Evolutionary conservation across 2,888 invertebrate genomes (phyloP).

Genomic region (Agrilus mali): DNA sequence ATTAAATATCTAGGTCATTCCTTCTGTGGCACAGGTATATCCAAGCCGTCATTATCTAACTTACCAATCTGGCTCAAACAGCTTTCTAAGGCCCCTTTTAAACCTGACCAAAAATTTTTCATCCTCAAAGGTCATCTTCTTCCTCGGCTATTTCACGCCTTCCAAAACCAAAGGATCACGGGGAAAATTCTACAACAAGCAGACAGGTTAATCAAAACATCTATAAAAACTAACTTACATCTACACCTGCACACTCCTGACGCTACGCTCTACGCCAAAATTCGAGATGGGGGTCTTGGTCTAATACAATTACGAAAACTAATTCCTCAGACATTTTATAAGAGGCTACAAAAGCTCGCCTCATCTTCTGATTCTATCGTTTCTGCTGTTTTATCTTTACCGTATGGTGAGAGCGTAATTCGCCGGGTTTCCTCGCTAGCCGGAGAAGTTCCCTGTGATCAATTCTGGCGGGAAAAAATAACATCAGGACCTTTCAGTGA

Average conservation of each 20-base stretch:
- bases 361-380: background rate
- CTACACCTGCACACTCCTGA: conserved; percentile 17
- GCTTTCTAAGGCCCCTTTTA: conserved; percentile 22
- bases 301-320: conserved; percentile 11
- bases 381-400: background rate
- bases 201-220: conserved; percentile 20
- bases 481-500: background rate
- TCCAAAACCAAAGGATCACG: conserved; percentile 17
- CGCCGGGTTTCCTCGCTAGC: background rate
- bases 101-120: conserved; percentile 28
- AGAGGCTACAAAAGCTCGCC: conserved; percentile 5
- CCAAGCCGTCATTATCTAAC: conserved; percentile 8
- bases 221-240: conserved; percentile 7
- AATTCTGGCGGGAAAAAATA: background rate
- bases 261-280: conserved; percentile 8
- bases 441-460: background rate
- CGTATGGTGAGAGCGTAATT: background rate
- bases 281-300: conserved; percentile 18
- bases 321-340: conserved; percentile 10
- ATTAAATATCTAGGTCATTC: conserved; percentile 20
- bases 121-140: conserved; percentile 23
- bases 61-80: conserved; percentile 14
- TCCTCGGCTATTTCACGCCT: conserved; percentile 22
- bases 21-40: no score
- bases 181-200: conserved; percentile 14